Percentiles rank a stretch among this genome's conserved stretches.
Conservation (phyloP, 2,797 vertebrate species). For the Enteromius fasciolatus region DNA sequence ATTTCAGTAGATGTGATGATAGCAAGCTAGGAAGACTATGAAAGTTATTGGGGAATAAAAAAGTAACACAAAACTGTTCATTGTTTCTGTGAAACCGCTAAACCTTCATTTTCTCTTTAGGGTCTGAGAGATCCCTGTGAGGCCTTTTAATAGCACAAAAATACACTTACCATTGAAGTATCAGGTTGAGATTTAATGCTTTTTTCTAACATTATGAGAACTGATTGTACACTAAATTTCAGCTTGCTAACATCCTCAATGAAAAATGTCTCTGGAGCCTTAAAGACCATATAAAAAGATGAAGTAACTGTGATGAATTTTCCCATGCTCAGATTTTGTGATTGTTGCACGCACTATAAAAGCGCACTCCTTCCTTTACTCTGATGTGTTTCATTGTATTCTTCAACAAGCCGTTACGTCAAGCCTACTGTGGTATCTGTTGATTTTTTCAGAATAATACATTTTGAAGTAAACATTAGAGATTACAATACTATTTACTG, state of each 20-base stretch:
- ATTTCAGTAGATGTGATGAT: constrained; percentile 29
- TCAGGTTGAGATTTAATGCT: background rate
- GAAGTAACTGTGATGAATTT: background rate
- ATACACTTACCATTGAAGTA: constrained; percentile 19
- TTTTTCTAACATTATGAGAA: constrained; percentile 15
- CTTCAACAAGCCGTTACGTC: background rate
- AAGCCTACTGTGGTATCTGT: background rate
- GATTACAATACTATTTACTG: background rate
- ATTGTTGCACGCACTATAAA: background rate
- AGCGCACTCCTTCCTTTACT: background rate
- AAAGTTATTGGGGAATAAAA: constrained; percentile 25
- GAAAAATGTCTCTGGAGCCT: constrained; percentile 9
- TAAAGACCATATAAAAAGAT: background rate
- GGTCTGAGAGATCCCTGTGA: background rate
- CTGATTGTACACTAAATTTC: constrained; percentile 15
- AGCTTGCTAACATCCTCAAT: background rate
- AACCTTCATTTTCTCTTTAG: background rate
- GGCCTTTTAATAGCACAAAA: constrained; percentile 19
- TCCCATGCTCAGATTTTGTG: background rate
- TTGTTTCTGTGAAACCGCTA: constrained; percentile 29
- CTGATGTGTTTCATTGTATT: background rate
- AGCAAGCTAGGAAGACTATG: constrained; percentile 18
- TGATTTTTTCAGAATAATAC: background rate
- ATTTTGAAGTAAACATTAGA: background rate
- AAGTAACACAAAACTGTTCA: constrained; percentile 27